phyloP scores from a whole-genome alignment of 2,113 vertebrate species.

The Pomatorhinus ruficollis region DNA sequence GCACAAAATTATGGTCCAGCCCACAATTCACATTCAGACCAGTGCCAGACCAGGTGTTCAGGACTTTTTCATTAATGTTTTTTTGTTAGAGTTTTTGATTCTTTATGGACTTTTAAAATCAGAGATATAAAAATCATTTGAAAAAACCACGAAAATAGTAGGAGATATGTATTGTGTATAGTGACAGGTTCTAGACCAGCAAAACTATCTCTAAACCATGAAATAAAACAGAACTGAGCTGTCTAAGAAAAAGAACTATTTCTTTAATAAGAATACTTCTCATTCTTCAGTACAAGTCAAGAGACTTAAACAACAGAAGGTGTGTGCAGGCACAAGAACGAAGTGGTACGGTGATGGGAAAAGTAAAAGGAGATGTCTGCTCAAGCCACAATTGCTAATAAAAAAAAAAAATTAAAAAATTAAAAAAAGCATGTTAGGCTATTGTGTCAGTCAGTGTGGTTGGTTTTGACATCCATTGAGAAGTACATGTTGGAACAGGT shows the following conservation, averaged over 20 bases:
- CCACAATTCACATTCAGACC: background rate
- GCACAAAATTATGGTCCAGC: background rate
- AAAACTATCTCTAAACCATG: background rate
- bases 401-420: background rate
- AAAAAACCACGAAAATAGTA: background rate
- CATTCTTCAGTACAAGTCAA: background rate
- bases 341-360: background rate
- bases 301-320: background rate
- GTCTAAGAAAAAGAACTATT: background rate
- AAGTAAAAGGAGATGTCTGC: background rate
- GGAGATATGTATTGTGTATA: background rate
- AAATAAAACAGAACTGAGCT: background rate
- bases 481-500: background rate
- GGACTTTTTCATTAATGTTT: background rate
- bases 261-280: background rate
- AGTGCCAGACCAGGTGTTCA: background rate
- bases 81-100: background rate
- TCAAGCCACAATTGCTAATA: background rate
- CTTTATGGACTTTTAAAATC: background rate
- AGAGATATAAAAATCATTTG: background rate
- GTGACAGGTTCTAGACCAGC: background rate
- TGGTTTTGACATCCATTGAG: background rate
- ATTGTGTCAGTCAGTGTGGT: background rate
- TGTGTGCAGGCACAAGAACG: accelerated
- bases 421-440: background rate